Evolutionary conservation across 1,140 invertebrate species (phyloP), one percentile per base, ranked within the genome.

Genomic region (Orius insidiosus): DNA sequence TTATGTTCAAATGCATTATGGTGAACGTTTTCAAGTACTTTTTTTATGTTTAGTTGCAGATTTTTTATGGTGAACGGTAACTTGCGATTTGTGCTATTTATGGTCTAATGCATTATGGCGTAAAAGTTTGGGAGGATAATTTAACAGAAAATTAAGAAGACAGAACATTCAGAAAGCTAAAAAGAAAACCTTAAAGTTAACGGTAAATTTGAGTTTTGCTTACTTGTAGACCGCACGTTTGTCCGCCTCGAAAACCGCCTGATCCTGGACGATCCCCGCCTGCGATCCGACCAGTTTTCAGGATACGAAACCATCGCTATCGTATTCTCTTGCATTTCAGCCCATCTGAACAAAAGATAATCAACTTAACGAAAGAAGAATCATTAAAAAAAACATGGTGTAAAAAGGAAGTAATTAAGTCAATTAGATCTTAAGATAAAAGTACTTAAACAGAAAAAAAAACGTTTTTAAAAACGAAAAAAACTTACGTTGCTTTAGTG

Each of bases 211-310:
- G n/a, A n/a, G n/a, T n/a, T n/a, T n/a, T n/a, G n/a, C n/a, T 67
- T 63, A 81, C 74, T 85, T 85, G 61, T 87, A 88, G 11, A 88
- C 82, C 41, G 84, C 80, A 52, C 84, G 66, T 63, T 87, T 87
- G 62, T 87, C 84, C 10, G 80, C 80, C 63, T 88, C 85, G 59
- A 87, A 85, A 55, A 84, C 80, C 38, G 82, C 82, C 64, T 84
- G 80, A 59, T 78, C 76, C 45, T 68, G 66, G 48, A 68, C 67
- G 30, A 60, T 61, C 59, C 55, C 62, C 62, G 54, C 64, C 59
- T 62, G 66, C 60, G 60, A 63, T 60, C 63, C 65, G 59, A 63
- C 64, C 60, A 63, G 41, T 53, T 56, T 30, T 55, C 56, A 6
- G 54, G 54, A 46, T 58, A 58, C n/a, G 56, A 58, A 56, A 69